These are phyloP conservation scores for Vireo griseus DNA, from an alignment of 2,797 vertebrate genomes.

Conservation along the genomic window DNA sequence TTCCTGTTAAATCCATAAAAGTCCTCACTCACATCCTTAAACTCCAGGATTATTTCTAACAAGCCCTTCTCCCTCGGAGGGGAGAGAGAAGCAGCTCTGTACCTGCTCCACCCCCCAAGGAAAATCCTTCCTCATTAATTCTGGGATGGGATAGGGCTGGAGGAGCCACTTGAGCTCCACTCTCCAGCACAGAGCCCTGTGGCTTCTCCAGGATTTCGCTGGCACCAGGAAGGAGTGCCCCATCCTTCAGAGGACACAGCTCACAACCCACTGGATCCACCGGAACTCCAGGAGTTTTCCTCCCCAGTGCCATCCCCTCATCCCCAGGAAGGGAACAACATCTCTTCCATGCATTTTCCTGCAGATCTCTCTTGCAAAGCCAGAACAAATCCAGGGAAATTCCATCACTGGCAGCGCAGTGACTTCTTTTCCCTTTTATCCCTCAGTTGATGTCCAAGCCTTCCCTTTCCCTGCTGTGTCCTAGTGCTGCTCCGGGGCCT, in stretches of 20 bases:
- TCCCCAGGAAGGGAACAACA: slow-evolving; percentile 10
- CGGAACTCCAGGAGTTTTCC: neutral
- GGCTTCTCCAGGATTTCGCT: neutral
- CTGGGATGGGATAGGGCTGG: fast-evolving
- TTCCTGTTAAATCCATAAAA: neutral
- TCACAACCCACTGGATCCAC: fast-evolving
- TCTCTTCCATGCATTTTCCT: neutral
- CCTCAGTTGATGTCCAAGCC: neutral
- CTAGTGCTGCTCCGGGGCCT: neutral
- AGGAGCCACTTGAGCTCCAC: neutral
- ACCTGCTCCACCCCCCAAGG: neutral
- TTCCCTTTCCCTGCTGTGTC: neutral
- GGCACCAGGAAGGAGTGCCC: neutral
- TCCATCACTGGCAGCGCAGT: fast-evolving
- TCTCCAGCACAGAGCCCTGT: neutral
- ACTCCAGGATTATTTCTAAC: neutral
- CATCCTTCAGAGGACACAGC: neutral
- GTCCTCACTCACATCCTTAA: neutral
- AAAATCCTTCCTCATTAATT: neutral
- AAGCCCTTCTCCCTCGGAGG: neutral
- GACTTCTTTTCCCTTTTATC: neutral
- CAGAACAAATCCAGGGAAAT: neutral
- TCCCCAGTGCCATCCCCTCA: fast-evolving
- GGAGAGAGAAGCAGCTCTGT: neutral
- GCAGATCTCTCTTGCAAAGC: neutral